Base-by-base conservation (phyloP, 2,797 vertebrate species). In the Ataeniobius toweri region DNA sequence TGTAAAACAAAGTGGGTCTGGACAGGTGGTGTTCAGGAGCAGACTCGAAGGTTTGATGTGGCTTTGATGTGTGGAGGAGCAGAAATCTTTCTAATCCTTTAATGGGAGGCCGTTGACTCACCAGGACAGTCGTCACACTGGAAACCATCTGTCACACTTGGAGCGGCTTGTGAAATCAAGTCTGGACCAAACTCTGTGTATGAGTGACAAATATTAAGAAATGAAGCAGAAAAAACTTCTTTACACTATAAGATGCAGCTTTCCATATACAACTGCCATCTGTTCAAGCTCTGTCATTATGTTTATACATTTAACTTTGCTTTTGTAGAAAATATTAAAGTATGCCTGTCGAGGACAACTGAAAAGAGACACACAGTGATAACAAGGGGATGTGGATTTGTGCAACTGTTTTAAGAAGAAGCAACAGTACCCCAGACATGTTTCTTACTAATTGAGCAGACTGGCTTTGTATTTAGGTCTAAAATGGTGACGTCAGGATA, bases 61-160 rank as follows among this genome's bases (percentile, higher is more conserved):
- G 55, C 84, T 89, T 86, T 89, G 81, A 89, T 88, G 83, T 82
- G 75, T 61, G 67, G 41, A 73, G 80, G 44, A 80, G 77, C 72
- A 73, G 82, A 85, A 79, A 69, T 65, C 51, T 13, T 53, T 77
- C 6, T 90, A 88, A 91, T 89, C 87, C 86, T 85, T 85, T 88
- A 91, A 90, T 91, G 84, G 81, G 7, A 46, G 59, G 80, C 83
- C 72, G 76, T 81, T 89, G 85, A 85, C 75, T 82, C 78, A 53
- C 56, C 74, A 41, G 55, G 67, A 84, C 12, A 2, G 73, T 76
- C 24, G 24, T 80, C 80, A 74, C 81, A 72, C 75, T 1, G 68
- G 70, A 51, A 76, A 65, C 73, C 88, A 87, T 88, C 87, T 88
- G 81, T 76, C 86, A 84, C 76, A 73, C 77, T 68, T 41, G 13